Base-by-base conservation (phyloP, 2,797 vertebrate genomes). In the Parambassis ranga region DNA sequence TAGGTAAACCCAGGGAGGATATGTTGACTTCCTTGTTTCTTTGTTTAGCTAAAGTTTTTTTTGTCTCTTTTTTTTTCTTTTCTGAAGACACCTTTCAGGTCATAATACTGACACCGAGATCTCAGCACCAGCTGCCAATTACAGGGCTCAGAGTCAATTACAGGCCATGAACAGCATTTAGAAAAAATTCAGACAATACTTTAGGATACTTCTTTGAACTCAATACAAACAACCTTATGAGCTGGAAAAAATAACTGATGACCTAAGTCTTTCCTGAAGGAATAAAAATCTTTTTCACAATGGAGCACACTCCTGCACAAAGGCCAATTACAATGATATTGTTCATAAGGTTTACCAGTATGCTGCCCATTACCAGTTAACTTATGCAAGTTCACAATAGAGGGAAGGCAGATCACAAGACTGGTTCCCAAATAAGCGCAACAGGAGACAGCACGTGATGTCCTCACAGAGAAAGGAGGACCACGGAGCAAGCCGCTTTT, bases 21-120 rank as follows among this genome's bases (percentile, higher is more conserved):
- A 50, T 85, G 81, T 74, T 68, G 28, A 87, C 83, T 89, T 90
- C 88, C 85, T 85, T 67, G 64, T 88, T 89, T 86, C 84, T 87
- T 85, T 90, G 86, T 89, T 82, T 78, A 70, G 75, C 47, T 28
- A 16, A 48, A 42, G 19, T 18, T 65, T 65, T 63, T 62, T 68
- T 67, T 41, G 53, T 69, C 65, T 56, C n/a, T 71, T 24, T 72
- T 60, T 32, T 73, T 42, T 59, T 53, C 28, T 65, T 26, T 26
- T 26, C 37, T 32, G 11, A 58, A 24, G 65, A 69, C 38, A 55
- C 16, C 53, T 67, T 56, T 75, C 44, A 41, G 63, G 58, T 71
- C 58, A 46, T 42, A 63, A 64, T 36, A 46, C 63, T 71, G 61
- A 82, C 51, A 75, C 38, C 23, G 55, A 48, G 55, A 49, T 74